Percentiles rank a stretch among this genome's conserved stretches.
Conservation (phyloP, 2,797 vertebrate species). For the Phaenicophaeus curvirostris region DNA sequence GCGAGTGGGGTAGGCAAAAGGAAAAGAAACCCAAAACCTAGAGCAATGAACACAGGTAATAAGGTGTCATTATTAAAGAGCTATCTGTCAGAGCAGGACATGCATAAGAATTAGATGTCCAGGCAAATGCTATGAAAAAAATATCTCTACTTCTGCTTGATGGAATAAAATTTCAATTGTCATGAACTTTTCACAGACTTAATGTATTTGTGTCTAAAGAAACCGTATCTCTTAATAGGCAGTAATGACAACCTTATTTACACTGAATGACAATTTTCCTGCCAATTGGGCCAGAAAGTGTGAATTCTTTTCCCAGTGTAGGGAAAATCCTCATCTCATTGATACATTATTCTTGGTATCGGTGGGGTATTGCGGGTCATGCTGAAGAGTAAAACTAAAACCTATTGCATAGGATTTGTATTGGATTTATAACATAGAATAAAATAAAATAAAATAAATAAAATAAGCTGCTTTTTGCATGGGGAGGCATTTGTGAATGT, state of each 20-base stretch:
- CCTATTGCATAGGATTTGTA: background rate
- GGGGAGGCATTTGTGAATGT: background rate
- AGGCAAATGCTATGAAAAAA: slow-evolving; percentile 33
- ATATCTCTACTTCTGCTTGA: background rate
- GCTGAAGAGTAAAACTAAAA: background rate
- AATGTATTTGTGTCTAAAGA: slow-evolving; percentile 23
- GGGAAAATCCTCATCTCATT: background rate
- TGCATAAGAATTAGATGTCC: slow-evolving; percentile 22
- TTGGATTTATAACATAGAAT: background rate
- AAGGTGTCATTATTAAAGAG: slow-evolving; percentile 26
- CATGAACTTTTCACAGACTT: slow-evolving; percentile 25
- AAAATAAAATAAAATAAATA: background rate
- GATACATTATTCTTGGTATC: background rate
- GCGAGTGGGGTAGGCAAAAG: slow-evolving; percentile 1
- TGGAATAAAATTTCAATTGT: slow-evolving; percentile 50
- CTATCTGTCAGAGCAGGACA: background rate
- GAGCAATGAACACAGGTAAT: slow-evolving; percentile 11
- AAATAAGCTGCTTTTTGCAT: background rate
- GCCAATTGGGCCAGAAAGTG: background rate
- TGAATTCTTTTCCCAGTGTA: background rate
- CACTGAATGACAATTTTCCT: background rate
- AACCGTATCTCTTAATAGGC: background rate
- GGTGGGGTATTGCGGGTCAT: background rate
- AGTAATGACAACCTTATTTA: slow-evolving; percentile 22
- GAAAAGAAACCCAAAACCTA: background rate